Conservation (phyloP, 2,113 vertebrate genomes). For the Mystacornis crossleyi region DNA sequence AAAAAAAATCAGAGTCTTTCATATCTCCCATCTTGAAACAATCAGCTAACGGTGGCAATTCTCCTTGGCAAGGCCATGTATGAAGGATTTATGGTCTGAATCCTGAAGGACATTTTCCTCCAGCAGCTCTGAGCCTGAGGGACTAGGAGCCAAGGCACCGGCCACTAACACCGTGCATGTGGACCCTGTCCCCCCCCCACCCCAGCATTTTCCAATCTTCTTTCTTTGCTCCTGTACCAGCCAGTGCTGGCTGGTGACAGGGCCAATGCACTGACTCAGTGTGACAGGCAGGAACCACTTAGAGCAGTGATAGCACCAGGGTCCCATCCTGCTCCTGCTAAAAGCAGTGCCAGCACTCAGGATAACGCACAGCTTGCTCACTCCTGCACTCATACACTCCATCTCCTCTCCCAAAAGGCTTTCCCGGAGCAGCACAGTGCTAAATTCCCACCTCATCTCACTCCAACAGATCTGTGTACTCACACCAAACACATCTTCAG, state of each 20-base stretch:
- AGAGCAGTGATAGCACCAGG: not conserved
- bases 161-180: fast-evolving
- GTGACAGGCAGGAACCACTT: not conserved
- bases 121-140: not conserved
- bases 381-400: fast-evolving
- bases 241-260: not conserved
- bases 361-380: fast-evolving
- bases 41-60: not conserved
- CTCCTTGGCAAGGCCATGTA: not conserved
- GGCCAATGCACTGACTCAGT: not conserved
- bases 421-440: not conserved
- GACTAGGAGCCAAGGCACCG: not conserved
- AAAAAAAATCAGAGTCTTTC: not conserved
- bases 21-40: not conserved
- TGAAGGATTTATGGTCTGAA: not conserved
- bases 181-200: not conserved
- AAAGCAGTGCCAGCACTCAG: not conserved
- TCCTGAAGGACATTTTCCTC: not conserved
- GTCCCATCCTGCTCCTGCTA: not conserved
- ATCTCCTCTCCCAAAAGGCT: not conserved
- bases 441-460: not conserved
- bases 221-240: not conserved
- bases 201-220: not conserved
- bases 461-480: not conserved
- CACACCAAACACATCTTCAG: not conserved